phyloP scores from a whole-genome alignment of 1,140 invertebrate genomes.

The Bombus impatiens region DNA sequence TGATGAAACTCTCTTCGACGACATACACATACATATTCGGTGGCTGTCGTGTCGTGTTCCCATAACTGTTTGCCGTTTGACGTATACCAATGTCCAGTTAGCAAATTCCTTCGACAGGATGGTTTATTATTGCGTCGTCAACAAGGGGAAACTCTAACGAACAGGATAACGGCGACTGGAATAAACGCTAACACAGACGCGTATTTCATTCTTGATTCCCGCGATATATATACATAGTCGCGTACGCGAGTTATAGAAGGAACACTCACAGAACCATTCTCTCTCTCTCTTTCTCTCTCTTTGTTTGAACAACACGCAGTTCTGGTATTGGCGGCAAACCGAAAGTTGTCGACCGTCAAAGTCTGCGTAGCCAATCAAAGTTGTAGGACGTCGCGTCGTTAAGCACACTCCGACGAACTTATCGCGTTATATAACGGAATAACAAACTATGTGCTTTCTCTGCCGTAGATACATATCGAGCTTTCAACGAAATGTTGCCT shows the following conservation, averaged over 20 bases:
- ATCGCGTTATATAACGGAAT: constrained; percentile 17
- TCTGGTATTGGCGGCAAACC: not conserved
- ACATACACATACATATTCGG: not conserved
- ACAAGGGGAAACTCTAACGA: constrained; percentile 16
- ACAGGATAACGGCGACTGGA: not conserved
- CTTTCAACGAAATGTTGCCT: not conserved
- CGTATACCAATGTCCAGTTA: not conserved
- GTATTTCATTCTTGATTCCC: constrained; percentile 21
- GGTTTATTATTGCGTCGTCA: not conserved
- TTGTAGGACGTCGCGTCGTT: constrained; percentile 61
- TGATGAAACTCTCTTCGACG: not conserved
- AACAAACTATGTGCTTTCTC: constrained; percentile 20
- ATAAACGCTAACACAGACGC: not conserved
- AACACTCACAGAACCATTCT: not conserved
- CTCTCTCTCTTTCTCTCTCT: constrained; percentile 4
- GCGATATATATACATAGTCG: not conserved
- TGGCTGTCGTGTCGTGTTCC: not conserved
- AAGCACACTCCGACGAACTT: constrained; percentile 50
- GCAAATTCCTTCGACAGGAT: not conserved
- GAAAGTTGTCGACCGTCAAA: constrained; percentile 54
- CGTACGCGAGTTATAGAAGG: constrained; percentile 12
- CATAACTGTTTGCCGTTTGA: not conserved
- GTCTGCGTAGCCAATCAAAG: constrained; percentile 64
- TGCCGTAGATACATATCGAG: not conserved
- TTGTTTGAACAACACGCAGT: constrained; percentile 27